A percentile compares a stretch with the other conserved stretches of the same genome.
These are phyloP conservation scores for Sycon ciliatum DNA, from an alignment of 37 sponge, comb jelly and placozoan species.

Conservation along the genomic window DNA sequence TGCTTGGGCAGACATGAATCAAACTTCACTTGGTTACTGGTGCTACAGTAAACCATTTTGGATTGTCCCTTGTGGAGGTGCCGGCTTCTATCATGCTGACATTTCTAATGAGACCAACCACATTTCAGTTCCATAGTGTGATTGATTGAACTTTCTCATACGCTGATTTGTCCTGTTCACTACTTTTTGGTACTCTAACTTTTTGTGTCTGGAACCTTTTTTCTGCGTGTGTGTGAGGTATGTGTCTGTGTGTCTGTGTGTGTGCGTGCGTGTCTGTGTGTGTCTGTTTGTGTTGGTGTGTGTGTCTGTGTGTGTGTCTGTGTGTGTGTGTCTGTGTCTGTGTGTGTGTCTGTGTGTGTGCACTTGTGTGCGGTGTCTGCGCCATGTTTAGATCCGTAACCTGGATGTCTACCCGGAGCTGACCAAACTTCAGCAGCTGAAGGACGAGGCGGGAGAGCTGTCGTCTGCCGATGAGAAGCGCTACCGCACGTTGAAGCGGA, in stretches of 20 bases:
- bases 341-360: constrained; percentile 14
- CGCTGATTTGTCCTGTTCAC: background rate
- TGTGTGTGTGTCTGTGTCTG: background rate
- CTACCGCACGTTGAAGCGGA: constrained; percentile 62
- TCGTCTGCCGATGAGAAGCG: constrained; percentile 86
- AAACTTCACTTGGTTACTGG: too few species aligned
- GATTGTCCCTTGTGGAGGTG: too few species aligned
- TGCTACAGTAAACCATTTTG: too few species aligned
- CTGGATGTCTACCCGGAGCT: constrained; percentile 65
- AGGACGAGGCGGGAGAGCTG: constrained; percentile 84
- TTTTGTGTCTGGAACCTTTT: background rate
- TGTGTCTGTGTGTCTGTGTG: constrained; percentile 10
- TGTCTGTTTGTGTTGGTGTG: background rate
- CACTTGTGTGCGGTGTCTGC: background rate
- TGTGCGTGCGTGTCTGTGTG: background rate
- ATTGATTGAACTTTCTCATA: too few species aligned
- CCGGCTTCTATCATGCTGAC: too few species aligned
- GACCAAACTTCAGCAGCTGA: constrained; percentile 80
- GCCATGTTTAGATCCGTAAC: background rate
- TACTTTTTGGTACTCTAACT: background rate
- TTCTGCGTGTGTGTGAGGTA: background rate
- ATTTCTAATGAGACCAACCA: too few species aligned
- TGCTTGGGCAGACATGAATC: background rate
- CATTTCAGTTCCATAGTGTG: too few species aligned
- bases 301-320: background rate